These are phyloP conservation scores for Linepithema humile DNA, from an alignment of 1,140 invertebrate species.

Conservation along the genomic window DNA sequence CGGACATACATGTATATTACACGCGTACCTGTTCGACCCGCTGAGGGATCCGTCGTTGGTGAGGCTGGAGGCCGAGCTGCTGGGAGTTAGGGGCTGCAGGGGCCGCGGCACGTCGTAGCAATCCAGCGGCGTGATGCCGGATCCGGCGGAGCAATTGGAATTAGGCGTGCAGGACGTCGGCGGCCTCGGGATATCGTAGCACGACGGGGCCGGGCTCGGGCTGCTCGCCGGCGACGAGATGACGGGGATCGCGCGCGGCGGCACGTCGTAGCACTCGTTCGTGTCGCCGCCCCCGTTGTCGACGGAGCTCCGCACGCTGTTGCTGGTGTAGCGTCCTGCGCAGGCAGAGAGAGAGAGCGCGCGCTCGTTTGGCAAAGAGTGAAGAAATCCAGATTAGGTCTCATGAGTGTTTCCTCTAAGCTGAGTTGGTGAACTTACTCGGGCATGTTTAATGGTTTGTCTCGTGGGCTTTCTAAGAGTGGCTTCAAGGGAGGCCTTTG, in stretches of 20 bases:
- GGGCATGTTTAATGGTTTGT: neutral
- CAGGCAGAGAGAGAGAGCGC: neutral
- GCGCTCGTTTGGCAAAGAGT: neutral
- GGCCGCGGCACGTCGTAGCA: conserved; percentile 85
- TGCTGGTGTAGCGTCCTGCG: conserved; percentile 76
- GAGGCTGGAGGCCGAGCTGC: conserved; percentile 86
- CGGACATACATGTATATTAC: too few relatives aligned
- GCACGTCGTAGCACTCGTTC: conserved; percentile 87
- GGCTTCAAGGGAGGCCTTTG: neutral
- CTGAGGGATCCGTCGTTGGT: conserved; percentile 85
- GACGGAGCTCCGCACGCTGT: conserved; percentile 73
- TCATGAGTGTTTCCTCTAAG: neutral
- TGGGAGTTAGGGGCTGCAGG: conserved; percentile 86
- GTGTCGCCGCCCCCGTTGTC: conserved; percentile 76
- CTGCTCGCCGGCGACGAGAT: conserved; percentile 82
- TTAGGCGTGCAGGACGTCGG: conserved; percentile 81
- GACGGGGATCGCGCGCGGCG: conserved; percentile 86
- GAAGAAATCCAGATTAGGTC: neutral
- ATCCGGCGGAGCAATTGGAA: conserved; percentile 80
- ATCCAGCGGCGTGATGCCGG: conserved; percentile 80
- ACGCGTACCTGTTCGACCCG: conserved; percentile 82
- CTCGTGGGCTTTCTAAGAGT: neutral
- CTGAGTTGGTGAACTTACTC: neutral
- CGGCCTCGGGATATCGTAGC: conserved; percentile 85
- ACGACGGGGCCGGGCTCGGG: conserved; percentile 81